Evolutionary conservation across 2,113 vertebrate genomes (phyloP).

Genomic region (Nothobranchius furzeri): DNA sequence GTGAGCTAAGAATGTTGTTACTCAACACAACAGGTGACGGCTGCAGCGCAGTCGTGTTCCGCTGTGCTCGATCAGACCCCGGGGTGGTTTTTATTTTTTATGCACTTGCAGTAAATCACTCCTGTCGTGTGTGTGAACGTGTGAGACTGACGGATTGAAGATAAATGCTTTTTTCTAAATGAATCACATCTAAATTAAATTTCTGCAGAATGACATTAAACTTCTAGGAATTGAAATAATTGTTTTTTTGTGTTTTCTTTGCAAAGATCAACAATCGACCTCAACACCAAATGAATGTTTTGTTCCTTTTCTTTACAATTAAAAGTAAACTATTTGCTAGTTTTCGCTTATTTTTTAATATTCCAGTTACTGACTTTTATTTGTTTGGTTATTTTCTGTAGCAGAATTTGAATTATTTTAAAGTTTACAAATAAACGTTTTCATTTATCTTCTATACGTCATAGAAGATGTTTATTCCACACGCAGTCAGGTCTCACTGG

Average conservation of each 20-base stretch:
- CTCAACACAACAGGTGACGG: constrained; percentile 62
- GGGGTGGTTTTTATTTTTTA: constrained; percentile 10
- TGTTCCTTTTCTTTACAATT: no score
- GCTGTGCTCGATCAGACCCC: constrained; percentile 7
- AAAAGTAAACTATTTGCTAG: no score
- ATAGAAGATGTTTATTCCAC: not conserved
- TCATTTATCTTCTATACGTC: no score
- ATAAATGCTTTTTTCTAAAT: not conserved
- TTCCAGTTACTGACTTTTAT: no score
- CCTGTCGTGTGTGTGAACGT: not conserved
- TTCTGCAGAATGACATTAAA: not conserved
- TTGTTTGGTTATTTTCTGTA: no score
- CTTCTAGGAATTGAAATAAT: not conserved
- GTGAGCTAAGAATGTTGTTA: constrained; percentile 29
- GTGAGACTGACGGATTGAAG: not conserved
- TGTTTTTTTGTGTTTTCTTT: no score
- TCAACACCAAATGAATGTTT: no score
- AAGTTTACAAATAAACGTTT: no score
- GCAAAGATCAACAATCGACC: no score
- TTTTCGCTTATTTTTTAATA: no score
- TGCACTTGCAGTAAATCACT: constrained; percentile 5
- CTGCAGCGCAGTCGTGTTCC: constrained; percentile 21
- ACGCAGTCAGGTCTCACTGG: not conserved
- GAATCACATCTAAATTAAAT: not conserved
- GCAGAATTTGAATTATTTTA: no score